Conservation (phyloP, 2,888 invertebrate genomes). For the Listrodromus nycthemerus region DNA sequence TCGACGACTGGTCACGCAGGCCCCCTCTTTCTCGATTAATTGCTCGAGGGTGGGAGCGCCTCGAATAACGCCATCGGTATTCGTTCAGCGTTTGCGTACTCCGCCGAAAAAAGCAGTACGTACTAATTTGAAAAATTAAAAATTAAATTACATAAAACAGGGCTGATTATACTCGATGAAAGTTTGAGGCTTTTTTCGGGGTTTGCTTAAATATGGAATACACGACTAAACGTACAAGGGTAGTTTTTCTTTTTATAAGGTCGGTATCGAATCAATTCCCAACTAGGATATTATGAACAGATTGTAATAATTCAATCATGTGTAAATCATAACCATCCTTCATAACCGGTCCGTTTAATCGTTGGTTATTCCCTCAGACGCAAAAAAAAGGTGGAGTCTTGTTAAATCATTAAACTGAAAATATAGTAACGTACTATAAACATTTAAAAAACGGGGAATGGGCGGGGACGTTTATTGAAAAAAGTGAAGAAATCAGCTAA, state of each 20-base stretch:
- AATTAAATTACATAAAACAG: neutral
- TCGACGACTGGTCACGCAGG: too few relatives aligned
- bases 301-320: too few relatives aligned
- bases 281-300: too few relatives aligned
- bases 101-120: neutral
- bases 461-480: constrained; percentile 9
- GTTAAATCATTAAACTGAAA: neutral
- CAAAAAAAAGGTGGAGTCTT: neutral
- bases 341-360: neutral
- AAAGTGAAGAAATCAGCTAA: constrained; percentile 39
- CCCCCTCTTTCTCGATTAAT: constrained; percentile 27
- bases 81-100: neutral
- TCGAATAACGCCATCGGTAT: constrained; percentile 26
- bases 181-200: neutral
- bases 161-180: constrained; percentile 23
- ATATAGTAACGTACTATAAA: constrained; percentile 4
- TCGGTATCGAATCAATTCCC: too few relatives aligned
- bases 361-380: neutral
- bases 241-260: neutral
- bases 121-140: neutral
- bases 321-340: neutral
- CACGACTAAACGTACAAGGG: neutral
- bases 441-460: neutral
- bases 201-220: neutral
- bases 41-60: constrained; percentile 11